Evolutionary conservation across 53 echinoderm and acorn worm species (phyloP).

Genomic region (Zoroaster sp.): DNA sequence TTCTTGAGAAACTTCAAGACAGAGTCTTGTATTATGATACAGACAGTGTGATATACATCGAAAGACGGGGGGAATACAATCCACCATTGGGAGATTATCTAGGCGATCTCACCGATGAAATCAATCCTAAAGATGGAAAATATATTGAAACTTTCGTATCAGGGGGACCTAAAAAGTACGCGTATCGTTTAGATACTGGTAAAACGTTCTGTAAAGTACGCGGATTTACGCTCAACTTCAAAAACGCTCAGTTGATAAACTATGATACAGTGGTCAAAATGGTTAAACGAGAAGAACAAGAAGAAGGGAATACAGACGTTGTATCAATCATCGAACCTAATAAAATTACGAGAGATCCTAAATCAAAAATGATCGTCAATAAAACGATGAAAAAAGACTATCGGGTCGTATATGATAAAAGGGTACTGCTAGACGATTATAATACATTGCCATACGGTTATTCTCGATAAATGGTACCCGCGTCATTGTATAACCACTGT

Average conservation of each 20-base stretch:
- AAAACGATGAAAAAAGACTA: constrained; percentile 59
- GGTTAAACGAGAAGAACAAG: constrained; percentile 37
- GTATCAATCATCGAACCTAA: background rate
- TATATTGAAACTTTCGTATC: constrained; percentile 70
- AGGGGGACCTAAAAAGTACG: constrained; percentile 72
- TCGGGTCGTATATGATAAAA: constrained; percentile 68
- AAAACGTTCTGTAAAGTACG: constrained; percentile 69
- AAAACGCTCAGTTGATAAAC: constrained; percentile 51
- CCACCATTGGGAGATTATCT: constrained; percentile 51
- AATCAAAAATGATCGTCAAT: constrained; percentile 30
- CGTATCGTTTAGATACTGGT: constrained; percentile 61
- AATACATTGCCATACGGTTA: constrained; percentile 68
- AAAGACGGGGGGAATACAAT: no score
- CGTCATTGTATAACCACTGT: no score
- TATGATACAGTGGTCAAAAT: constrained; percentile 59
- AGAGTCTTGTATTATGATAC: constrained; percentile 69
- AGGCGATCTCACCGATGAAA: constrained; percentile 71
- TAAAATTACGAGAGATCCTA: constrained; percentile 42
- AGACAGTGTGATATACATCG: no score
- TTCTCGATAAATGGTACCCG: no score
- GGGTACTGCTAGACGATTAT: constrained; percentile 45
- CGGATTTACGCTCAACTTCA: constrained; percentile 65
- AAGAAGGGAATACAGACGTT: background rate
- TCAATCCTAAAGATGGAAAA: constrained; percentile 47
- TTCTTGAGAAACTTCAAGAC: constrained; percentile 45